Conservation (phyloP, 1,140 invertebrate species). For the Steinernema feltiae region DNA sequence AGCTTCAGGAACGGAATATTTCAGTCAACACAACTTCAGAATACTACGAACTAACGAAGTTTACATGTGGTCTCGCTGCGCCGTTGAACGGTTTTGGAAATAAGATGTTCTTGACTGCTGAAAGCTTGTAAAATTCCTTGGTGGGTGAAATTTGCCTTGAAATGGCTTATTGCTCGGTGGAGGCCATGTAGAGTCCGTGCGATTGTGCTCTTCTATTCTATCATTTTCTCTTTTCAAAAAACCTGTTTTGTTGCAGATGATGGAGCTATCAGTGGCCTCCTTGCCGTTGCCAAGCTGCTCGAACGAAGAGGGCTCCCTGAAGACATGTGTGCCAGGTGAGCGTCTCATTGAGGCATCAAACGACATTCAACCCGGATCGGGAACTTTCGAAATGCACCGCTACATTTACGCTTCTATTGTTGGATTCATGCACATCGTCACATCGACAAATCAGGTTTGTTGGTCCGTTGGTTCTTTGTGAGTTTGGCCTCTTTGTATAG, state of each 20-base stretch:
- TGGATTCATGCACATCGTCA: constrained; percentile 24
- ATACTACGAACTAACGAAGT: no score
- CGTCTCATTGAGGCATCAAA: background rate
- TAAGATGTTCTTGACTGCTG: no score
- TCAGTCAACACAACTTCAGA: no score
- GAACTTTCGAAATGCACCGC: constrained; percentile 29
- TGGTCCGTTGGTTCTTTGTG: background rate
- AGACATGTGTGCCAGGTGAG: background rate
- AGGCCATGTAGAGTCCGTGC: no score
- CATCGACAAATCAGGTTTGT: constrained; percentile 1
- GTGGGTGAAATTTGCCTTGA: no score
- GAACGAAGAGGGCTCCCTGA: background rate
- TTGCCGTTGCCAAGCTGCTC: background rate
- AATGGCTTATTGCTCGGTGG: no score
- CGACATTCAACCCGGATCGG: constrained; percentile 19
- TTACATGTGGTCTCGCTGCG: no score
- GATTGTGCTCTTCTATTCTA: no score
- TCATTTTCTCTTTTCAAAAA: background rate
- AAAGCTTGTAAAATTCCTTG: no score
- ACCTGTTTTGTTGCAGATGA: background rate
- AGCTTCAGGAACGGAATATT: no score
- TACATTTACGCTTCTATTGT: constrained; percentile 28
- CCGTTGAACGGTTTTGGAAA: no score
- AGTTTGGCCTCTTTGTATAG: constrained; percentile 25
- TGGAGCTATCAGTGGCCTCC: background rate